Percentiles rank a stretch among this genome's conserved stretches.
phyloP scores from a whole-genome alignment of 2,888 invertebrate species.

The Nysson spinosus region DNA sequence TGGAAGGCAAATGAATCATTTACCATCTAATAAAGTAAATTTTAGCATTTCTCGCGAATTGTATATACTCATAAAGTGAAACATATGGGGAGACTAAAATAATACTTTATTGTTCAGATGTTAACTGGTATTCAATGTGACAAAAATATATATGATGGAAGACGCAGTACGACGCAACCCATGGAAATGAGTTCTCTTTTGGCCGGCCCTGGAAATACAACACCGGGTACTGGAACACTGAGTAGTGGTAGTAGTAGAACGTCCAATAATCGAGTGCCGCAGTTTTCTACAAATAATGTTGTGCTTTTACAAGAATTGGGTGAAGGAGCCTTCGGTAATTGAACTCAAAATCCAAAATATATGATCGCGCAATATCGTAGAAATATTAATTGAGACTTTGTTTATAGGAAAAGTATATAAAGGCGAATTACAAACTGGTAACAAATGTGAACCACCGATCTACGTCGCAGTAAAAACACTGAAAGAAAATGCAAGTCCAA shows the following conservation, averaged over 20 bases:
- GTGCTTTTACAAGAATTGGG: conserved; percentile 94
- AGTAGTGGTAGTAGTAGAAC: conserved; percentile 77
- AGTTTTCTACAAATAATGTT: conserved; percentile 91
- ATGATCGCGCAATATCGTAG: not conserved
- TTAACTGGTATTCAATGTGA: conserved; percentile 77
- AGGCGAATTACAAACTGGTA: conserved; percentile 88
- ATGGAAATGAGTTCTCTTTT: conserved; percentile 92
- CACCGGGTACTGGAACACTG: conserved; percentile 79
- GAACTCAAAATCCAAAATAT: not conserved
- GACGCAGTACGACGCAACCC: conserved; percentile 86
- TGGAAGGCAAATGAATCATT: conserved; percentile 70
- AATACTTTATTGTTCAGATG: conserved; percentile 58
- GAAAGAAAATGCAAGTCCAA: conserved; percentile 94
- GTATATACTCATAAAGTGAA: not conserved
- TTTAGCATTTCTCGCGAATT: not conserved
- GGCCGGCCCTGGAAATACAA: conserved; percentile 79
- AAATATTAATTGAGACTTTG: conserved; percentile 15
- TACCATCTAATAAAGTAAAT: conserved; percentile 72
- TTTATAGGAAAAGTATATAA: conserved; percentile 91
- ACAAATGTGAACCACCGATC: conserved; percentile 81
- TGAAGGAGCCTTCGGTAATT: conserved; percentile 94
- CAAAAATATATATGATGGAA: conserved; percentile 88
- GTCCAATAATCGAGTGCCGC: conserved; percentile 84
- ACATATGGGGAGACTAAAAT: not conserved
- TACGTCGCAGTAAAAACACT: conserved; percentile 96